phyloP scores from a whole-genome alignment of 2,113 vertebrate species.

The Plotosus lineatus region DNA sequence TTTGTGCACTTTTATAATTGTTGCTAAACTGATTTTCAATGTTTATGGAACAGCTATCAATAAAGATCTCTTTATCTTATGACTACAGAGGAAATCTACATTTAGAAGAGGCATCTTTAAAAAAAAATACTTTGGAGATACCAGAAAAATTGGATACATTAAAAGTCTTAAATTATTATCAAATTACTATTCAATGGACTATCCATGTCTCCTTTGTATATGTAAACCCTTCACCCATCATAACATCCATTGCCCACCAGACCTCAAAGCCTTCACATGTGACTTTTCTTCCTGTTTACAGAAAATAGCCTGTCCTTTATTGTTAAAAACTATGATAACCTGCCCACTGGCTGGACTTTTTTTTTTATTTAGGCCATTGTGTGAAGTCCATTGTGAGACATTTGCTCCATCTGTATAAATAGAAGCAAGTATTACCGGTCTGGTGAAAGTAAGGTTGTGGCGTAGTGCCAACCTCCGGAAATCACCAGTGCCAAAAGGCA shows the following conservation, averaged over 20 bases:
- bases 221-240: not conserved
- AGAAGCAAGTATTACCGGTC: conserved; percentile 70
- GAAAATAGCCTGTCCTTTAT: conserved; percentile 56
- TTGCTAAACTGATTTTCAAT: too few species aligned
- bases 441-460: conserved; percentile 69
- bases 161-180: not conserved
- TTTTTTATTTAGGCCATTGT: conserved; percentile 68
- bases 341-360: conserved; percentile 50
- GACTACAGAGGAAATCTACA: not conserved
- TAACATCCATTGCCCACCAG: conserved; percentile 16
- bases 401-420: conserved; percentile 75
- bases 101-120: not conserved
- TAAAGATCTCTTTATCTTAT: too few species aligned
- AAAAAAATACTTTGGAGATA: not conserved
- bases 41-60: too few species aligned
- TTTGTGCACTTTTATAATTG: too few species aligned
- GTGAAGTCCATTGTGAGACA: conserved; percentile 64
- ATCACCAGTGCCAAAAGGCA: conserved; percentile 64
- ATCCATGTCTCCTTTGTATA: not conserved
- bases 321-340: conserved; percentile 64
- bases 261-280: conserved; percentile 43
- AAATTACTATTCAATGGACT: too few species aligned
- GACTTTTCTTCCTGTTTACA: conserved; percentile 42
- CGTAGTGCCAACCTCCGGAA: conserved; percentile 63
- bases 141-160: not conserved